phyloP scores from a whole-genome alignment of 2,888 invertebrate genomes.

The Drosophila borealis region DNA sequence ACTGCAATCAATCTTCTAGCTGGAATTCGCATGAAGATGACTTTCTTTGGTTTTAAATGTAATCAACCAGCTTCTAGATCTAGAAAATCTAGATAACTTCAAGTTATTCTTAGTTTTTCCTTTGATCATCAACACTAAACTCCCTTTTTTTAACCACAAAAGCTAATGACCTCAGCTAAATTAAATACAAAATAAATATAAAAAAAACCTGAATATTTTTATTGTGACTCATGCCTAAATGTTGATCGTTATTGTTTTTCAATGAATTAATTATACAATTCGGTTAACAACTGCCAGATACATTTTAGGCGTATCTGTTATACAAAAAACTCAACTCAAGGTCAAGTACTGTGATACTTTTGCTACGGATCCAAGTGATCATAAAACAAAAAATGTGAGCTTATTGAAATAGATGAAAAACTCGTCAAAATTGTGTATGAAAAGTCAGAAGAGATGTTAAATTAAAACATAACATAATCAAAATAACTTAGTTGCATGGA shows the following conservation, averaged over 20 bases:
- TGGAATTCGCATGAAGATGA: too few species aligned
- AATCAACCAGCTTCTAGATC: neutral
- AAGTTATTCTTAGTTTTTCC: neutral
- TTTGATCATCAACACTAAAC: neutral
- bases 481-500: too few species aligned
- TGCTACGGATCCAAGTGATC: conserved; percentile 2
- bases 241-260: conserved; percentile 17
- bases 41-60: too few species aligned
- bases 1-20: too few species aligned
- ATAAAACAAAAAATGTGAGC: neutral
- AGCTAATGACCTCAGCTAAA: conserved; percentile 45
- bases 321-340: conserved; percentile 36
- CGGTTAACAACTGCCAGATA: conserved; percentile 2
- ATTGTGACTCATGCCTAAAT: conserved; percentile 35
- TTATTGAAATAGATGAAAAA: conserved; percentile 3
- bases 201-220: conserved; percentile 23
- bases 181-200: conserved; percentile 1
- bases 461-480: too few species aligned
- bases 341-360: conserved; percentile 27
- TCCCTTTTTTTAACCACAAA: neutral
- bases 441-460: neutral
- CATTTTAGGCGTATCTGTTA: conserved; percentile 2
- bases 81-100: neutral
- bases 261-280: conserved; percentile 37
- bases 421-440: neutral